Evolutionary conservation across 2,797 vertebrate genomes (phyloP), one percentile per base, ranked within the genome.

Genomic region (Smutsia gigantea): DNA sequence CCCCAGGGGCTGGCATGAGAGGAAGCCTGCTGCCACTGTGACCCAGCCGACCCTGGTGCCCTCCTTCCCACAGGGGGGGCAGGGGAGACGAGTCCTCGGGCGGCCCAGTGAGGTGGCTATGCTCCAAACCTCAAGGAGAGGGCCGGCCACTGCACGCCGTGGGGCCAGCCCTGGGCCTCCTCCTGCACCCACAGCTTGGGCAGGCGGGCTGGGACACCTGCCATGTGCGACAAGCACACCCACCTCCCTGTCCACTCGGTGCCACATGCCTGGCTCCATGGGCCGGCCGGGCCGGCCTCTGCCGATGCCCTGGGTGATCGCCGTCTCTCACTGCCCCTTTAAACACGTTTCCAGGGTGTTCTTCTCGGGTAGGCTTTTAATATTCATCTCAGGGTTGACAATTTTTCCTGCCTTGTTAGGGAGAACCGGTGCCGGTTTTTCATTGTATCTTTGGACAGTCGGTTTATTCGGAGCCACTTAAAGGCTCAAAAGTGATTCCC

Each of bases 401-500:
- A 42, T 97, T 97, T 97, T 90, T 97, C 94, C 97, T 96, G 94
- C 95, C 96, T 90, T 96, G 96, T 98, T 93, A 79, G 78, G 12
- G 88, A 95, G 97, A 93, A 93, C 97, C 0, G 1, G 78, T 77
- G 87, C 39, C 79, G 82, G 92, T 34, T 90, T 97, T 93, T 96
- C 95, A 68, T 88, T 78, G 94, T 91, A 59, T 96, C 98, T 97
- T 94, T 97, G 97, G 97, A 86, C 97, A 95, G 96, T 94, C 87
- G 37, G 95, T 97, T 98, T 96, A 95, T 98, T 98, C 87, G 66
- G 83, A 97, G 97, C 97, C 95, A 96, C 97, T 95, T 95, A 97
- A 91, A 94, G 84, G 91, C 97, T 97, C 97, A 94, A 91, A 98
- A 98, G 96, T 96, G 98, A 98, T 98, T 98, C 97, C 98, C 90